phyloP scores from a whole-genome alignment of 1,140 invertebrate genomes.

The Semibalanus balanoides region DNA sequence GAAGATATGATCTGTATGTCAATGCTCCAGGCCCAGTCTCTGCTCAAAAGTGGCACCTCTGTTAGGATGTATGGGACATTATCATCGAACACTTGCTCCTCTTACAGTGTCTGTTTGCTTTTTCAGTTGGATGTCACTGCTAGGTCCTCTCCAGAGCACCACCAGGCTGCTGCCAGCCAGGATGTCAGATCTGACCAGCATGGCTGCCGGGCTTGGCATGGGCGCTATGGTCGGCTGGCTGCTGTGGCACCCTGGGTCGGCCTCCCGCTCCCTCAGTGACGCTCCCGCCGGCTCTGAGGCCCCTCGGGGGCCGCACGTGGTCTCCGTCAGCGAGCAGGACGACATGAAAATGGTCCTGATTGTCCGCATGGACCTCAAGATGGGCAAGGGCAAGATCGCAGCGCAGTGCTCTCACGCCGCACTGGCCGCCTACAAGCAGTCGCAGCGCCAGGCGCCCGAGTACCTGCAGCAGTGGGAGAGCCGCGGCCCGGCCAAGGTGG shows the following conservation, averaged over 20 bases:
- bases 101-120: no score
- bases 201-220: neutral
- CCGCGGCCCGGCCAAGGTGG: slow-evolving; percentile 37
- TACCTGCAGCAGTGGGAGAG: slow-evolving; percentile 31
- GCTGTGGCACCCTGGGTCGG: neutral
- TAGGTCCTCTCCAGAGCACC: neutral
- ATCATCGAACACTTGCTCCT: no score
- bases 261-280: neutral
- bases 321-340: neutral
- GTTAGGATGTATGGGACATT: no score
- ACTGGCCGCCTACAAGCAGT: slow-evolving; percentile 28
- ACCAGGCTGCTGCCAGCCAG: neutral
- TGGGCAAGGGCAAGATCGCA: slow-evolving; percentile 37
- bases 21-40: no score
- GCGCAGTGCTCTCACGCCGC: slow-evolving; percentile 40
- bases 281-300: no score
- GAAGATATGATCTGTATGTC: no score
- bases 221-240: neutral
- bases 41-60: no score
- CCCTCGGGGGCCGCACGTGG: neutral
- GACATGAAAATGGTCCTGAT: slow-evolving; percentile 35
- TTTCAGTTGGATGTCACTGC: neutral
- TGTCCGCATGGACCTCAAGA: slow-evolving; percentile 38
- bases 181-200: neutral
- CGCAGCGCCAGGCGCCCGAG: slow-evolving; percentile 23